phyloP scores from a whole-genome alignment of 2,888 invertebrate species.

The Xanthia icteritia region DNA sequence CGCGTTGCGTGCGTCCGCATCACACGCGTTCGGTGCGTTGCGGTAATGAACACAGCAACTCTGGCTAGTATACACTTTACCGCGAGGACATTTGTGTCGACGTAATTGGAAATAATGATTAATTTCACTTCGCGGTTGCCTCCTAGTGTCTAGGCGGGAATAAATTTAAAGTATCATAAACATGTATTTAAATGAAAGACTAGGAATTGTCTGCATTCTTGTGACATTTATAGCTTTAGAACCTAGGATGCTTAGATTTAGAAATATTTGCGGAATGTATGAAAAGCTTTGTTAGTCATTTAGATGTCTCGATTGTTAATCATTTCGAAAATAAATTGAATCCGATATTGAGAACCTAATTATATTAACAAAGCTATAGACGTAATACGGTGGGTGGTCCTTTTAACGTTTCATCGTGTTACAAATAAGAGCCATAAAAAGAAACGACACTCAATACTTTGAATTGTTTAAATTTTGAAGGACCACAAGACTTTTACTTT shows the following conservation, averaged over 20 bases:
- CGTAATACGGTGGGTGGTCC: slow-evolving; percentile 70
- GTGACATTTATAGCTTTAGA: neutral
- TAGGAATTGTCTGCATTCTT: slow-evolving; percentile 11
- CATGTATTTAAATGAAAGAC: slow-evolving; percentile 8
- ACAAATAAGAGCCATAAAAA: slow-evolving; percentile 64
- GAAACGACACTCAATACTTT: slow-evolving; percentile 63
- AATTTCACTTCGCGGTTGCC: slow-evolving; percentile 49
- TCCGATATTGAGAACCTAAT: slow-evolving; percentile 60
- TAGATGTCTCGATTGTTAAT: no score
- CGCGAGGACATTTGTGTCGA: slow-evolving; percentile 51
- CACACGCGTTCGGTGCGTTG: slow-evolving; percentile 28
- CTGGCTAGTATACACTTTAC: slow-evolving; percentile 26
- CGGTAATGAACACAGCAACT: slow-evolving; percentile 41
- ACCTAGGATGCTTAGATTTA: neutral
- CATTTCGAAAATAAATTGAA: slow-evolving; percentile 18
- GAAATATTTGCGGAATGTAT: slow-evolving; percentile 5
- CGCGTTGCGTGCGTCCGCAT: slow-evolving; percentile 26
- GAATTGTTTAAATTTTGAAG: slow-evolving; percentile 66
- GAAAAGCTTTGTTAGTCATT: neutral
- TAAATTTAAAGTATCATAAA: slow-evolving; percentile 39
- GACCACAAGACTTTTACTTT: slow-evolving; percentile 57
- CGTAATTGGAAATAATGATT: slow-evolving; percentile 56
- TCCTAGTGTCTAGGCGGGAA: slow-evolving; percentile 23
- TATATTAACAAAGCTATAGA: slow-evolving; percentile 68
- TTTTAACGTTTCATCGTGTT: slow-evolving; percentile 63